A percentile compares a stretch with the other conserved stretches of the same genome.
Conservation (phyloP, 2,888 invertebrate genomes). For the Psococerastis gibbosa region DNA sequence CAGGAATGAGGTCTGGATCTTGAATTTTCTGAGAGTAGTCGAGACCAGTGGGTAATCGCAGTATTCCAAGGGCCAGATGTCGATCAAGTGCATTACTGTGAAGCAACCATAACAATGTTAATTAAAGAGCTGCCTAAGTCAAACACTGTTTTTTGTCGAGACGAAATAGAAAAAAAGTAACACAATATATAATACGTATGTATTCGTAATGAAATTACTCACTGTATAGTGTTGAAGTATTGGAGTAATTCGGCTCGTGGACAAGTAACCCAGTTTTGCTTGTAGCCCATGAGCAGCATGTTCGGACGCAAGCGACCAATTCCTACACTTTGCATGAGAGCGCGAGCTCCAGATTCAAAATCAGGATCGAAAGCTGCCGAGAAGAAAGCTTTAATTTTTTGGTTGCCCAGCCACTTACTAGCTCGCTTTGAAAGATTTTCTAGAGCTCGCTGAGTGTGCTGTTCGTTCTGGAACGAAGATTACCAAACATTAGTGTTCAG, state of each 20-base stretch:
- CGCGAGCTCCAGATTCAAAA: constrained; percentile 1
- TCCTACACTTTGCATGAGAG: constrained; percentile 6
- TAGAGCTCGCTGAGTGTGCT: neutral
- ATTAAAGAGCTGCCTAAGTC: too few species aligned
- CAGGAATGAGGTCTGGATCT: constrained; percentile 7
- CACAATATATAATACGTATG: too few species aligned
- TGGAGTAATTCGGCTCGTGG: neutral
- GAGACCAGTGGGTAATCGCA: constrained; percentile 1
- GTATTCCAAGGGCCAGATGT: constrained; percentile 3
- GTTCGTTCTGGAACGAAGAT: neutral
- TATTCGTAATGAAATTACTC: too few species aligned
- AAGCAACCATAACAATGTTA: too few species aligned
- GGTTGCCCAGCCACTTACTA: constrained; percentile 1
- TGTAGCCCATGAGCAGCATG: constrained; percentile 9
- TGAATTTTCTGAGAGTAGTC: constrained; percentile 7
- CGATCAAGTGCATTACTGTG: constrained; percentile 3
- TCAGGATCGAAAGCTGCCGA: neutral
- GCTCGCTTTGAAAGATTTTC: neutral
- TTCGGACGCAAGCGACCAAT: neutral
- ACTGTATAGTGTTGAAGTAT: constrained; percentile 6
- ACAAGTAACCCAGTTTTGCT: constrained; percentile 3
- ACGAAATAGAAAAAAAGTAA: too few species aligned
- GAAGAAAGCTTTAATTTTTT: constrained; percentile 4
- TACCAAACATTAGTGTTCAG: neutral
- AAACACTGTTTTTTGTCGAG: too few species aligned